phyloP scores from a whole-genome alignment of 2,113 vertebrate genomes.

The Suncus etruscus region DNA sequence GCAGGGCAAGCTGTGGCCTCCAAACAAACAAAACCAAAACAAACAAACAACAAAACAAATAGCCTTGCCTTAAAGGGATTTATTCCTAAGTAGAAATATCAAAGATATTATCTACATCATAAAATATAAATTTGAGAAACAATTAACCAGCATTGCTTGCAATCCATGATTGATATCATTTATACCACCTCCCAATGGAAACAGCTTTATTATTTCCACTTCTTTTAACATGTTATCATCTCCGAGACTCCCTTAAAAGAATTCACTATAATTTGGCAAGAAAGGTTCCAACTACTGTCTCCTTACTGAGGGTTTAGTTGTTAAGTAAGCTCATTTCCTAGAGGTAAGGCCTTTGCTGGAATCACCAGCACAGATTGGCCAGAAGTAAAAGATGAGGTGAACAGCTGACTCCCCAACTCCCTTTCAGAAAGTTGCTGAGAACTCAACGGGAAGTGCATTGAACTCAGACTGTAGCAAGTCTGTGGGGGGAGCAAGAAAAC shows the following conservation, averaged over 20 bases:
- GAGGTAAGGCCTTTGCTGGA: neutral
- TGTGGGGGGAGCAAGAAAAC: neutral
- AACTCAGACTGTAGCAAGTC: conserved; percentile 3
- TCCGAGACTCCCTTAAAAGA: neutral
- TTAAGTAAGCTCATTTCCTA: neutral
- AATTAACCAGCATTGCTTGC: conserved; percentile 42
- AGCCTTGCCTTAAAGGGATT: neutral
- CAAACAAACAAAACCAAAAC: too few relatives aligned
- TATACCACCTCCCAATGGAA: neutral
- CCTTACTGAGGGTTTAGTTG: neutral
- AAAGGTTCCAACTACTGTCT: neutral
- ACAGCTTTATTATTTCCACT: conserved; percentile 15
- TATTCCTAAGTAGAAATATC: conserved; percentile 30
- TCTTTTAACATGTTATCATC: conserved; percentile 24
- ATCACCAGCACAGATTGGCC: neutral
- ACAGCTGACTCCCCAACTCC: neutral
- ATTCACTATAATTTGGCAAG: conserved; percentile 25
- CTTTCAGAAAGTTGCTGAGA: conserved; percentile 6
- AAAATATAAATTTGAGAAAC: conserved; percentile 46
- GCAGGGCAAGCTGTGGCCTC: too few relatives aligned
- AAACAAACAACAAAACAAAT: neutral
- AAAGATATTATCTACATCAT: conserved; percentile 28
- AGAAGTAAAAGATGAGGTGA: neutral
- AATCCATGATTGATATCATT: conserved; percentile 36
- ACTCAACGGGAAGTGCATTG: neutral